Percentiles rank a stretch among this genome's conserved stretches.
phyloP scores from a whole-genome alignment of 1,140 invertebrate species.

The Sycobia sp. region DNA sequence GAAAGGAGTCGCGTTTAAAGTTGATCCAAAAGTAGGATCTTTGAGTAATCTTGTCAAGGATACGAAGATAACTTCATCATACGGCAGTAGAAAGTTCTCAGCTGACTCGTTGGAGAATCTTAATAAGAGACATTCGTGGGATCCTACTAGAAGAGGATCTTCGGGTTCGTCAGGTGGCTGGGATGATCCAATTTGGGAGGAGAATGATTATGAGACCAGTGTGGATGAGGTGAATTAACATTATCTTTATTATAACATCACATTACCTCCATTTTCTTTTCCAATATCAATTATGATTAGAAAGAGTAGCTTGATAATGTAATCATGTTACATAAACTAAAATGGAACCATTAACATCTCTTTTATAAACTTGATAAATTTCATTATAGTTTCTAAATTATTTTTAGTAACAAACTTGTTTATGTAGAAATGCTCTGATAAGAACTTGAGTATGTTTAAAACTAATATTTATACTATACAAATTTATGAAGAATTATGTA shows the following conservation, averaged over 20 bases:
- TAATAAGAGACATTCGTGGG: slow-evolving; percentile 70
- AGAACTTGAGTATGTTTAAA: too few relatives aligned
- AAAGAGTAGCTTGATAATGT: too few relatives aligned
- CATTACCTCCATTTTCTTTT: neutral
- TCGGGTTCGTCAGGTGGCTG: slow-evolving; percentile 64
- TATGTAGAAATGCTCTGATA: too few relatives aligned
- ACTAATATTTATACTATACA: too few relatives aligned
- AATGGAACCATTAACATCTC: neutral
- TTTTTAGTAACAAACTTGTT: too few relatives aligned
- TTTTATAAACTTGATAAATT: too few relatives aligned
- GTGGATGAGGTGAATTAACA: slow-evolving; percentile 41
- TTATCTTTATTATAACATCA: neutral
- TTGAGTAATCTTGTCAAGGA: slow-evolving; percentile 54
- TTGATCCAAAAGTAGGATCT: slow-evolving; percentile 53
- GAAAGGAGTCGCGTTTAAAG: slow-evolving; percentile 52
- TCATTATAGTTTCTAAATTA: too few relatives aligned
- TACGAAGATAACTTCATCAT: slow-evolving; percentile 51
- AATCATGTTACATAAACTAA: too few relatives aligned
- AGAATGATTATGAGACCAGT: slow-evolving; percentile 40
- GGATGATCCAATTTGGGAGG: slow-evolving; percentile 66
- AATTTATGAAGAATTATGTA: too few relatives aligned
- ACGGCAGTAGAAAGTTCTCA: slow-evolving; percentile 68
- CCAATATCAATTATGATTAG: neutral
- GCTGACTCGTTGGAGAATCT: slow-evolving; percentile 72
- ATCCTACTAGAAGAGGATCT: slow-evolving; percentile 67